Percentiles rank a stretch among this genome's conserved stretches.
phyloP scores from a whole-genome alignment of 2,113 vertebrate genomes.

The Ursus arctos region DNA sequence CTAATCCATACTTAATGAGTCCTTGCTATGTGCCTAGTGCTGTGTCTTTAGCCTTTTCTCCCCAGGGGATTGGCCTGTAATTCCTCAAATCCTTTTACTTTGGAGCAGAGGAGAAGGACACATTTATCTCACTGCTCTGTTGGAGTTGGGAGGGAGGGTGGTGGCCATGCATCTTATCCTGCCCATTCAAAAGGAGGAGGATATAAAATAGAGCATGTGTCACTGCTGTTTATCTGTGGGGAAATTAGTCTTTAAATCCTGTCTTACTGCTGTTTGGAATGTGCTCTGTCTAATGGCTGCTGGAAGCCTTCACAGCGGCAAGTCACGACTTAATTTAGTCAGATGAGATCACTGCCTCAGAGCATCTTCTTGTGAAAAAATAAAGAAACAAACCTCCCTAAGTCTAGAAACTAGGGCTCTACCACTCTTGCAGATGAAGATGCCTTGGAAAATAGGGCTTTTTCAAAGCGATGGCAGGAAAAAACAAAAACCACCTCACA shows the following conservation, averaged over 20 bases:
- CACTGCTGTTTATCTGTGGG: slow-evolving; percentile 71
- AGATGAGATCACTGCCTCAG: slow-evolving; percentile 76
- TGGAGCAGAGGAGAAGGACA: slow-evolving; percentile 49
- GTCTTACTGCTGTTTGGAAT: slow-evolving; percentile 55
- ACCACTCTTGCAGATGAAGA: neutral
- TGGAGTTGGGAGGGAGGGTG: slow-evolving; percentile 61
- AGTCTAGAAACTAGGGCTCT: slow-evolving; percentile 67
- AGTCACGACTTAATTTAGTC: slow-evolving; percentile 79
- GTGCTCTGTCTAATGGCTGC: slow-evolving; percentile 61
- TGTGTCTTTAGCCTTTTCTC: neutral
- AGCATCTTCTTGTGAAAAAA: slow-evolving; percentile 56
- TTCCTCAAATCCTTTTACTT: slow-evolving; percentile 63
- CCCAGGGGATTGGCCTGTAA: slow-evolving; percentile 11
- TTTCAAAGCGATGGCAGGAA: neutral
- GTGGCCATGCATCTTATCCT: slow-evolving; percentile 6
- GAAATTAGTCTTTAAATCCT: slow-evolving; percentile 71
- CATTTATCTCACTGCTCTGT: neutral
- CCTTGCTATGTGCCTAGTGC: neutral
- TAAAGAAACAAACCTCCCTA: neutral
- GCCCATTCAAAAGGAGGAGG: slow-evolving; percentile 28
- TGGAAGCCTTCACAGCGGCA: slow-evolving; percentile 65
- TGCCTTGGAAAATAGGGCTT: neutral
- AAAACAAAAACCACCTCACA: neutral
- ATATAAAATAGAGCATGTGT: slow-evolving; percentile 47
- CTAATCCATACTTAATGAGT: neutral